Base-by-base conservation (phyloP, 2,888 invertebrate genomes). In the Trichogramma dendrolimi region DNA sequence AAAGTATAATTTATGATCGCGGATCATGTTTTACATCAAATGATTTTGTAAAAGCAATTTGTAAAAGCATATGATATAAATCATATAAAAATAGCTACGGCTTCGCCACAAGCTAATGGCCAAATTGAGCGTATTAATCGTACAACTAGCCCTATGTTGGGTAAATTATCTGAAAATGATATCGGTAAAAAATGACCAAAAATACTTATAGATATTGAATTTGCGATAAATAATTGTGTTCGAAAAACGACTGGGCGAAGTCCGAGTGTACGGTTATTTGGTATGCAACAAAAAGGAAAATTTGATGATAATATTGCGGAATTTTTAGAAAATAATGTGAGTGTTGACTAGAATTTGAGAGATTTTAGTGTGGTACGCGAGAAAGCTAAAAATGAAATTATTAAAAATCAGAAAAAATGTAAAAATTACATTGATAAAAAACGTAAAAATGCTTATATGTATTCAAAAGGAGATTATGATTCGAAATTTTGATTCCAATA, bases 21-120 rank as follows among this genome's bases (percentile, higher is more conserved):
- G 78, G 79, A 8, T 73, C 74, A n/a, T 69, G 70, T 6, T 80
- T 77, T 61, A 80, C 78, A 0, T 47, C 75, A 1, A 65, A 69
- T n/a, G 49, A 58, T 2, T 80, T 80, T 60, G 62, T n/a, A n/a
- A n/a, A n/a, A 70, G 55, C 55, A 66, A 4, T 76, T 73, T 60
- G 77, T 76, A 61, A 48, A 60, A 4, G 67, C 71, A 38, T 68
- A 73, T 49, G 68, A 67, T 10, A 68, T 75, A 6, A 64, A 68
- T 14, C 75, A 74, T 43, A 56, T 72, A 69, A 14, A 57, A 11
- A 72, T 72, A 55, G 70, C 74, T 0, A 71, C 72, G 1, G 71
- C 72, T 4, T 72, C 73, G 14, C 73, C 73, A 4, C 55, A 74
- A 38, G 72, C 72, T 0, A 76, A 79, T 60, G 78, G 77, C 4